phyloP scores from a whole-genome alignment of 2,888 invertebrate genomes.

The Diarsia brunnea region DNA sequence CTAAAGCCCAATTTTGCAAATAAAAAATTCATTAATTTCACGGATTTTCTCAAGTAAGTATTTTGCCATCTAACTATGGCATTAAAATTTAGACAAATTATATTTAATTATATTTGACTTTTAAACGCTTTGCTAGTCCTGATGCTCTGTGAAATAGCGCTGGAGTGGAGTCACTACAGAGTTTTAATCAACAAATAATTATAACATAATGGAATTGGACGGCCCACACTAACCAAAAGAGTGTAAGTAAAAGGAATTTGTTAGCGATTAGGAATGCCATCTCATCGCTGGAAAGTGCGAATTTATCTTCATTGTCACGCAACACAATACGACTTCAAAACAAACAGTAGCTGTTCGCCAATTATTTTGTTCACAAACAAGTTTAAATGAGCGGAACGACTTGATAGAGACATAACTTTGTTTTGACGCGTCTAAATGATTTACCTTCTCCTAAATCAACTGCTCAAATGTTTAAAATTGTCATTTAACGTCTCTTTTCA shows the following conservation, averaged over 20 bases:
- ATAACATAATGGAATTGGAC: background rate
- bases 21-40: slow-evolving; percentile 1
- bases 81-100: background rate
- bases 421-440: slow-evolving; percentile 5
- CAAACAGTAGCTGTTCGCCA: slow-evolving; percentile 35
- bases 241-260: slow-evolving; percentile 52
- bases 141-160: background rate
- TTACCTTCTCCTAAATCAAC: background rate
- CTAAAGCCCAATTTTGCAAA: background rate
- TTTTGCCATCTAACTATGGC: background rate
- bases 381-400: slow-evolving; percentile 35
- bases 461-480: background rate
- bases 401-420: slow-evolving; percentile 31
- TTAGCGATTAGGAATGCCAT: slow-evolving; percentile 55
- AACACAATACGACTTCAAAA: slow-evolving; percentile 58
- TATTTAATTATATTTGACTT: background rate
- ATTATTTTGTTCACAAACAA: slow-evolving; percentile 23
- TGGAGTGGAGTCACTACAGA: background rate
- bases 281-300: slow-evolving; percentile 49
- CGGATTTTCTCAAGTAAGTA: background rate
- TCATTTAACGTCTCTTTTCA: background rate
- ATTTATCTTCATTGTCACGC: slow-evolving; percentile 56
- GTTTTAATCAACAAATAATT: background rate
- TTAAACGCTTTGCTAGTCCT: background rate
- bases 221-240: slow-evolving; percentile 21